Evolutionary conservation across 2,797 vertebrate species (phyloP), one percentile per base, ranked within the genome.

Genomic region (Ptychadena robeensis): DNA sequence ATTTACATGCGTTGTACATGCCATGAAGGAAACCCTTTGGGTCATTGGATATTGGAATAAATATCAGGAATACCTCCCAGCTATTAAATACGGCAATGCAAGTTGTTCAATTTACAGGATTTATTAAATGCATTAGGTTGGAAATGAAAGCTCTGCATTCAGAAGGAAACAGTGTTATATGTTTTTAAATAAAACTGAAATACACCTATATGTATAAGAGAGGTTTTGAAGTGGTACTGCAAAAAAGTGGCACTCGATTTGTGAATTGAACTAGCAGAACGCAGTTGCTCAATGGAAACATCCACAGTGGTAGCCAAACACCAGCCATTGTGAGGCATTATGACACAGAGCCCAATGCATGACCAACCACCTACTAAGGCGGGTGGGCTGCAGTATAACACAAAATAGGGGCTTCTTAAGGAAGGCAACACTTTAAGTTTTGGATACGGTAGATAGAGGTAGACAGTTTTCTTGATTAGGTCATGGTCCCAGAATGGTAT

Each of bases 1-100:
- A 68, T 80, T 80, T 80, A 80, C 57, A 70, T 80, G 78, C 53
- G 28, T 61, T 30, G 34, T 80, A 80, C 78, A 63, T 63, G 35
- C 27, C 18, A 59, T 71, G 15, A 80, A 10, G 18, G n/a, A 61
- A 71, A n/a, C 67, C 67, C 48, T 31, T 15, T 61, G 48, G 53
- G 78, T 71, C 48, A 35, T 40, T 63, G 67, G 10, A 63, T 80
- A 59, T n/a, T 37, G 10, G n/a, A 71, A 61, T 70, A 69, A 70
- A 79, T 70, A 63, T 71, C 53, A 31, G 9, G 38, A 71, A 28
- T 30, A 71, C 34, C 48, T 61, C 32, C 57, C 18, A 61, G 48
- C 66, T 71, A 71, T 61, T 70, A 71, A 70, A 70, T 63, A 71
- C 48, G 57, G n/a, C 28, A 10, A 69, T 53, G 4, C 27, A 28